Evolutionary conservation across 2,797 vertebrate genomes (phyloP), one percentile per base, ranked within the genome.

Genomic region (Fistularia tabacaria): DNA sequence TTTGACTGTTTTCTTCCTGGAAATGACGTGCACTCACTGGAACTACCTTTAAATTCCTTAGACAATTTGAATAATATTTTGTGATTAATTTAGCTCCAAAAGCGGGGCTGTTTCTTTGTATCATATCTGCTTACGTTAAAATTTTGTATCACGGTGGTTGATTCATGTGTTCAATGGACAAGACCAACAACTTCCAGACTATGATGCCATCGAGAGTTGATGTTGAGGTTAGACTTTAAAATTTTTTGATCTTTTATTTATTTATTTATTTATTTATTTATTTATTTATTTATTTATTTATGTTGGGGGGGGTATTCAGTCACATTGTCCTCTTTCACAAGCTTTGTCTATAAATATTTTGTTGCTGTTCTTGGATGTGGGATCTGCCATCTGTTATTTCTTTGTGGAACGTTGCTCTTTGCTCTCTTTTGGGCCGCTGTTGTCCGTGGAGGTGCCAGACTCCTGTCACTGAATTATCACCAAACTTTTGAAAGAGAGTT

Each of bases 381-480:
- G 38, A 66, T 46, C 57, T 56, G 59, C 72, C 73, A 79, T 80
- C 75, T 84, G 76, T 67, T 82, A 69, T 80, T 77, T 76, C 70
- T 80, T 73, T 63, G 65, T 56, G 3, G 11, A 49, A 65, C 69
- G 59, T 74, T 71, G 64, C 64, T 71, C 61, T 46, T 80, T 79
- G 57, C 58, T 50, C 41, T 63, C 40, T 46, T 2, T 64, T 15
- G 76, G 71, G 70, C 61, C 58, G 53, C 60, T 48, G 36, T 51
- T 47, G 55, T 61, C 54, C 57, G 8, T 8, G 46, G 37, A n/a
- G 10, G 38, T 25, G 57, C 67, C 72, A 78, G 77, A 72, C 7
- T 14, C 46, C 49, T 67, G 71, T 73, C 65, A 45, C 48, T 57
- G 51, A 51, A 66, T 66, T 71, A 64, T 66, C 79, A 64, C 64